Percentiles rank a stretch among this genome's conserved stretches.
phyloP scores from a whole-genome alignment of 2,888 invertebrate species.

The Steinernema hermaphroditum region DNA sequence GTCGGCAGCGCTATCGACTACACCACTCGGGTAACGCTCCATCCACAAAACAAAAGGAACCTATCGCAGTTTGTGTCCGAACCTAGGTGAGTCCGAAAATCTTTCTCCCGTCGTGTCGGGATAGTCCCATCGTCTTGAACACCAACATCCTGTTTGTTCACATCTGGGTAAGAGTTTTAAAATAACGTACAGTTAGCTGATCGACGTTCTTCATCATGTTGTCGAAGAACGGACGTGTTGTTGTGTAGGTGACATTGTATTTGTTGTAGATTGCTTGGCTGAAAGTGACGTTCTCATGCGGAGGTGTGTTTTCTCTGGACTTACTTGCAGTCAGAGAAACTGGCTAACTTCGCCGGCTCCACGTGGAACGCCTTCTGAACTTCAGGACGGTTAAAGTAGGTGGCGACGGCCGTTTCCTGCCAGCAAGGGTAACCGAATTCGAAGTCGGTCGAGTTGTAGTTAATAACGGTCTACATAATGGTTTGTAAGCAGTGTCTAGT shows the following conservation, averaged over 20 bases:
- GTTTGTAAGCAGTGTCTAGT: no score
- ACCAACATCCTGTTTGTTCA: no score
- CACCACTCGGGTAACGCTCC: no score
- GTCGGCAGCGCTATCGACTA: no score
- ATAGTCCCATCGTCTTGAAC: no score
- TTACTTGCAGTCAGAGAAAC: slow-evolving; percentile 53
- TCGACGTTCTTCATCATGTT: slow-evolving; percentile 44
- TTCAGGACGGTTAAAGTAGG: slow-evolving; percentile 50
- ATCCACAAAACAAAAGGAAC: no score
- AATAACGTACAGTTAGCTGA: no score
- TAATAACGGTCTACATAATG: slow-evolving; percentile 44
- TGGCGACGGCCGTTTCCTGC: slow-evolving; percentile 55
- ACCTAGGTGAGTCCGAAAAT: no score
- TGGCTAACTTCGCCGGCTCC: slow-evolving; percentile 29
- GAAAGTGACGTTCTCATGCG: slow-evolving; percentile 2
- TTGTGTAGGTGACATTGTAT: slow-evolving; percentile 43
- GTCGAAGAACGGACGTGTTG: slow-evolving; percentile 45
- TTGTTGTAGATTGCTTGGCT: slow-evolving; percentile 42
- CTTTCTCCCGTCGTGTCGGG: no score
- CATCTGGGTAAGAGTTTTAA: no score
- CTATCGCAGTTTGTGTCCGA: no score
- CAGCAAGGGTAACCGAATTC: slow-evolving; percentile 60
- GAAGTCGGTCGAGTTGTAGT: slow-evolving; percentile 56
- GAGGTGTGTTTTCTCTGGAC: not conserved
- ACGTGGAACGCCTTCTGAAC: slow-evolving; percentile 53